A percentile compares a stretch with the other conserved stretches of the same genome.
These are phyloP conservation scores for Drosophila mercatorum DNA, from an alignment of 2,888 invertebrate genomes.

Conservation along the genomic window DNA sequence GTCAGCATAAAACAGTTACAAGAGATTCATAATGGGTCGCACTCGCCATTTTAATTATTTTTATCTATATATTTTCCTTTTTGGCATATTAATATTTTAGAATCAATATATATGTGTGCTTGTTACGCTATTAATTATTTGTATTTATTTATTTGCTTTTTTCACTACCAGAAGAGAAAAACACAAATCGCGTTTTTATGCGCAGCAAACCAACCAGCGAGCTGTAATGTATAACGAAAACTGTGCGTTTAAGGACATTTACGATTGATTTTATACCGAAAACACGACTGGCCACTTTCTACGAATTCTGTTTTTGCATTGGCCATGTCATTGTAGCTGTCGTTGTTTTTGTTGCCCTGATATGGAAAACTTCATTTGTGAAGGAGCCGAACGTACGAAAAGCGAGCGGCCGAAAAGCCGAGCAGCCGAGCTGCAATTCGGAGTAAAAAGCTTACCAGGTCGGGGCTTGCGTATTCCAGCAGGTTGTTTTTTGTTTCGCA, in stretches of 20 bases:
- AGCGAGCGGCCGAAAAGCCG: conserved; percentile 9
- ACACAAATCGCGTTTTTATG: conserved; percentile 40
- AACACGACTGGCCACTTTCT: conserved; percentile 38
- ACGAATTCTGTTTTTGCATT: conserved; percentile 33
- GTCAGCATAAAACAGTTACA: conserved; percentile 18
- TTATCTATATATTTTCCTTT: conserved; percentile 13
- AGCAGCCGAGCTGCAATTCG: conserved; percentile 35
- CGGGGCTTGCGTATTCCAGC: conserved; percentile 64
- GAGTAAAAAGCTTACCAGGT: conserved; percentile 41
- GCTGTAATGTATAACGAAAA: conserved; percentile 73
- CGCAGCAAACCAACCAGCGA: conserved; percentile 50
- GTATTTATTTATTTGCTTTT: conserved; percentile 1
- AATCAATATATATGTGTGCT: conserved; percentile 22
- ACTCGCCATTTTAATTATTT: conserved; percentile 2
- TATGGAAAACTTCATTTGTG: conserved; percentile 69
- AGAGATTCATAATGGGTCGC: conserved; percentile 6
- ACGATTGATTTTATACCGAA: conserved; percentile 81
- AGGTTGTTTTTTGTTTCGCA: conserved; percentile 71
- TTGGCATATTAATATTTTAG: conserved; percentile 17
- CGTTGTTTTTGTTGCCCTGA: conserved; percentile 36
- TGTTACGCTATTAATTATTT: conserved; percentile 3
- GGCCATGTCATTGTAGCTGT: conserved; percentile 13
- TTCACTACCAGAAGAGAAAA: conserved; percentile 41
- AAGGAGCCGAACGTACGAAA: conserved; percentile 32
- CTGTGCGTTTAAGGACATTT: conserved; percentile 80